Evolutionary conservation across 2,113 vertebrate species (phyloP).

Genomic region (Rhea americana): DNA sequence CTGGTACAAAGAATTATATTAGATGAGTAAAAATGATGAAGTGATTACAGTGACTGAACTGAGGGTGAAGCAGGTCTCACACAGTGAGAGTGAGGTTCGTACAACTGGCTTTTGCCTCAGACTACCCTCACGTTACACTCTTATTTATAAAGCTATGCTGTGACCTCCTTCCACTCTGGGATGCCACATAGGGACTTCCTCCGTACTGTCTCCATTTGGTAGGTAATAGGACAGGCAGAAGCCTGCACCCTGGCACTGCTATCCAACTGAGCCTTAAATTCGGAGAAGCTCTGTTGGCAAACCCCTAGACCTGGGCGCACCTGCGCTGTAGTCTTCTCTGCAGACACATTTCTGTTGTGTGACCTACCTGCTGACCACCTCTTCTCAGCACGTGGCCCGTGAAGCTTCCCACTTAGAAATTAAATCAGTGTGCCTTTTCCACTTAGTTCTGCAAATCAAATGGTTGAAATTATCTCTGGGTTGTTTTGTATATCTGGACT

Average conservation of each 20-base stretch:
- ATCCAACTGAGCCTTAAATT: background rate
- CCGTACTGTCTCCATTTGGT: background rate
- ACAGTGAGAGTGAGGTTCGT: rapidly evolving
- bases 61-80: background rate
- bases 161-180: rapidly evolving
- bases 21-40: background rate
- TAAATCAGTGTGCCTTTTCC: background rate
- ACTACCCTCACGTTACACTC: rapidly evolving
- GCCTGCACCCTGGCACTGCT: background rate
- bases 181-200: rapidly evolving
- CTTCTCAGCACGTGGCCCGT: rapidly evolving
- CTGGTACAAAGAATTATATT: rapidly evolving
- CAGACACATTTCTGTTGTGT: background rate
- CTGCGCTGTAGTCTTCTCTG: background rate
- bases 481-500: background rate
- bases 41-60: rapidly evolving
- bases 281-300: background rate
- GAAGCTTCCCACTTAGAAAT: background rate
- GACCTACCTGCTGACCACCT: background rate
- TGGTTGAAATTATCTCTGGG: background rate
- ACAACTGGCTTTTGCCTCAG: background rate
- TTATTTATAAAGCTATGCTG: background rate
- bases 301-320: background rate
- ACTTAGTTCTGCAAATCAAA: background rate
- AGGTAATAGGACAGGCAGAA: background rate